Conservation (phyloP, 2,888 invertebrate species). For the Muschampia plurimacula region DNA sequence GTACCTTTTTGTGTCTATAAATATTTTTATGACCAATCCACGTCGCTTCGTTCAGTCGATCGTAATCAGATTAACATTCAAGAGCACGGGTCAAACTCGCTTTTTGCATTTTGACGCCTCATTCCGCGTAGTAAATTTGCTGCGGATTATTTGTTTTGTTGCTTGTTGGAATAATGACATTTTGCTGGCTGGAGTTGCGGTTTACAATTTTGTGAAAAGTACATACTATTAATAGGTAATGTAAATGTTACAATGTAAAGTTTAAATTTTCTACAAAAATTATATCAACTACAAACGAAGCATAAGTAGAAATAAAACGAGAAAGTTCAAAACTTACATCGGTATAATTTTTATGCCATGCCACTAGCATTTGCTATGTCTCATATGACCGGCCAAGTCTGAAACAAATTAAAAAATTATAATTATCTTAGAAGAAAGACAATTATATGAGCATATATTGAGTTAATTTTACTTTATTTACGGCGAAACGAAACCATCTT, state of each 20-base stretch:
- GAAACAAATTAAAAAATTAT: too few relatives aligned
- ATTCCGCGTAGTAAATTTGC: conserved; percentile 22
- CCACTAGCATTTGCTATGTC: too few relatives aligned
- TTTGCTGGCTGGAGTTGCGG: neutral
- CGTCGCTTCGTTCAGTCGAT: conserved; percentile 55
- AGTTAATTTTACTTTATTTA: neutral
- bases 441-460: neutral
- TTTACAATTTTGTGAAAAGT: neutral
- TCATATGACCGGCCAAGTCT: too few relatives aligned
- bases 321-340: too few relatives aligned
- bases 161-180: conserved; percentile 6
- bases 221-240: too few relatives aligned
- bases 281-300: too few relatives aligned
- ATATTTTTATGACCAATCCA: conserved; percentile 69
- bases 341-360: too few relatives aligned
- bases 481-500: neutral
- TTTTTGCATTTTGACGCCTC: conserved; percentile 38
- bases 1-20: conserved; percentile 66
- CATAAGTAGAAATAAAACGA: too few relatives aligned
- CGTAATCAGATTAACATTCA: conserved; percentile 62
- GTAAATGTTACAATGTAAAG: too few relatives aligned
- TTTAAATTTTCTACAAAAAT: too few relatives aligned
- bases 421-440: too few relatives aligned
- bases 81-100: conserved; percentile 40
- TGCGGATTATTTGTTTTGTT: conserved; percentile 25